A percentile compares a stretch with the other conserved stretches of the same genome.
Evolutionary conservation across 2,888 invertebrate species (phyloP).

Genomic region (Apotomis capreana): DNA sequence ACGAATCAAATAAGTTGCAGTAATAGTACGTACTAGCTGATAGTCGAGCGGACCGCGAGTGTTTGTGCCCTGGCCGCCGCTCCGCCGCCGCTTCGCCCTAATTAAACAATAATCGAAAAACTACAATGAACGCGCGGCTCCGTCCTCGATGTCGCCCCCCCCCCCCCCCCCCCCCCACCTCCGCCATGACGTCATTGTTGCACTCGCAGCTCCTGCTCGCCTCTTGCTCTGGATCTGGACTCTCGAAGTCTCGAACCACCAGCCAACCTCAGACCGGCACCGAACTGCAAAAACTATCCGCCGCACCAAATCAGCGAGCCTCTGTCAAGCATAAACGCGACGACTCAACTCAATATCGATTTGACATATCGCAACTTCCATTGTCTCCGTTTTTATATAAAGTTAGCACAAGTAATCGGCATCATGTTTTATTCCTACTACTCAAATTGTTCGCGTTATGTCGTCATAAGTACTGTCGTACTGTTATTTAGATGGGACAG

Average conservation of each 20-base stretch:
- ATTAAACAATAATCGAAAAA: constrained; percentile 84
- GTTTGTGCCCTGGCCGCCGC: constrained; percentile 74
- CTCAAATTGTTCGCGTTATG: constrained; percentile 18
- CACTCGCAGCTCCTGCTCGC: constrained; percentile 80
- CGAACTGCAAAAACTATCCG: constrained; percentile 13
- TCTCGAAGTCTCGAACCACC: constrained; percentile 18
- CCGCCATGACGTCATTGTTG: constrained; percentile 73
- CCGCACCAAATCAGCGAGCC: constrained; percentile 18
- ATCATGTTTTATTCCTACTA: constrained; percentile 32
- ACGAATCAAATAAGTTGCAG: not conserved
- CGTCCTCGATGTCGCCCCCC: constrained; percentile 45
- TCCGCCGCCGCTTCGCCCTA: constrained; percentile 83
- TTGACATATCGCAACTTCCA: constrained; percentile 17
- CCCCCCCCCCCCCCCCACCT: not conserved
- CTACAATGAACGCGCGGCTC: constrained; percentile 82
- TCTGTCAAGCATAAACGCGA: constrained; percentile 7
- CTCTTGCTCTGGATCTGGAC: constrained; percentile 54
- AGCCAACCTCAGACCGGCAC: constrained; percentile 2
- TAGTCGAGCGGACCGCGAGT: constrained; percentile 66
- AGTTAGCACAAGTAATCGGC: constrained; percentile 9
- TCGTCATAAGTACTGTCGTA: constrained; percentile 25
- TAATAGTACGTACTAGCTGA: constrained; percentile 16
- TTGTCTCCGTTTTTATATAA: constrained; percentile 28
- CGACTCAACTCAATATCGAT: constrained; percentile 15
- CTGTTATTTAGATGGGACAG: constrained; percentile 32